These are phyloP conservation scores for Copsychus sechellarum DNA, from an alignment of 2,113 vertebrate species.

Conservation along the genomic window DNA sequence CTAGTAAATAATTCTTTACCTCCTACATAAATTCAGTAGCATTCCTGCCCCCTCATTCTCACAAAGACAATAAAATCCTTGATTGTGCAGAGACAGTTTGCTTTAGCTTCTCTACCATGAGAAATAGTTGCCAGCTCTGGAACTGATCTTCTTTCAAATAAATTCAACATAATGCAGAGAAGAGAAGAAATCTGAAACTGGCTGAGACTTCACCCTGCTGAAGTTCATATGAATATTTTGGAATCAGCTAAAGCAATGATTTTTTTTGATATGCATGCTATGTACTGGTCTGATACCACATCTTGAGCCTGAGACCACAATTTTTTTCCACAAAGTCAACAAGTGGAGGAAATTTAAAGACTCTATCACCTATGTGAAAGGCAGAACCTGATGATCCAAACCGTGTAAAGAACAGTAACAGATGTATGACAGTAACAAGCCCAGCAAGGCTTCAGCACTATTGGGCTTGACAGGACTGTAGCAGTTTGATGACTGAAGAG, in stretches of 20 bases:
- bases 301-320: neutral
- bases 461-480: neutral
- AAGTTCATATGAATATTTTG: neutral
- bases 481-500: neutral
- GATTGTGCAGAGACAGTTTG: neutral
- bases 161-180: neutral
- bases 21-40: neutral
- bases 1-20: neutral
- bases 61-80: neutral
- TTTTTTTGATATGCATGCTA: neutral
- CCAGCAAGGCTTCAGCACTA: neutral
- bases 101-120: neutral
- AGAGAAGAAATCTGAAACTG: neutral
- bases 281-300: neutral
- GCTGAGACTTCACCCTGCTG: neutral
- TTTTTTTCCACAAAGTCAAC: neutral
- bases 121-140: neutral
- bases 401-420: neutral
- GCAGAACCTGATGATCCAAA: neutral
- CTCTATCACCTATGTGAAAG: neutral
- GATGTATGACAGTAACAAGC: neutral
- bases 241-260: neutral
- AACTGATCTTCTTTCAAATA: neutral
- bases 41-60: neutral
- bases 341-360: neutral